phyloP scores from a whole-genome alignment of 2,888 invertebrate genomes.

The Aleiodes alternator region DNA sequence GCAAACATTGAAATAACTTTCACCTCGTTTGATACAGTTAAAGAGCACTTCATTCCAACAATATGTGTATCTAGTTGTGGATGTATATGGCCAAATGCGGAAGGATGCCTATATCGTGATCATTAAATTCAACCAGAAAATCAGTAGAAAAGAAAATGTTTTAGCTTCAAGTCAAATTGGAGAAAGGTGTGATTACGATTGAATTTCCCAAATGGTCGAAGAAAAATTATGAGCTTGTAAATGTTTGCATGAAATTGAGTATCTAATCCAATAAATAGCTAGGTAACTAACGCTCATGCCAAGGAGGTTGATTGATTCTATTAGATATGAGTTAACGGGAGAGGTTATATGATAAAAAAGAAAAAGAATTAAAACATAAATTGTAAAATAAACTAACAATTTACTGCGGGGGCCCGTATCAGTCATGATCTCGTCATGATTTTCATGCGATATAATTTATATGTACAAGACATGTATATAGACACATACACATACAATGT shows the following conservation, averaged over 20 bases:
- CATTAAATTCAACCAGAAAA: conserved; percentile 1
- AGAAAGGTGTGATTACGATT: conserved; percentile 23
- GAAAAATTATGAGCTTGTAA: background rate
- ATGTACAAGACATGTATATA: background rate
- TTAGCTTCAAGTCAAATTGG: background rate
- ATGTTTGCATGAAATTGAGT: background rate
- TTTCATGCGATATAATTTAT: conserved; percentile 34
- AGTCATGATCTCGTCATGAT: conserved; percentile 41
- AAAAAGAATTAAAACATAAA: conserved; percentile 18
- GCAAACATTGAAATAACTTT: conserved; percentile 16
- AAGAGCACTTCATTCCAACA: background rate
- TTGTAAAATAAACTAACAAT: conserved; percentile 19
- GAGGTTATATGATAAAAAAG: background rate
- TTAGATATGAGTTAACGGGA: conserved; percentile 32
- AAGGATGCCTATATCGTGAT: conserved; percentile 6
- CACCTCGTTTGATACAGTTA: conserved; percentile 17
- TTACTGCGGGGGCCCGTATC: conserved; percentile 22
- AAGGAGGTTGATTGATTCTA: conserved; percentile 39
- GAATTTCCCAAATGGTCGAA: background rate
- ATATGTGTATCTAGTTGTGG: background rate
- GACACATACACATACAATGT: background rate
- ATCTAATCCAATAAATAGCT: background rate
- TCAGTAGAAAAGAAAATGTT: background rate
- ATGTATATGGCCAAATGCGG: background rate
- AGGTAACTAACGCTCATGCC: background rate